Evolutionary conservation across 2,888 invertebrate genomes (phyloP).

Genomic region (Ecdyonurus torrentis): DNA sequence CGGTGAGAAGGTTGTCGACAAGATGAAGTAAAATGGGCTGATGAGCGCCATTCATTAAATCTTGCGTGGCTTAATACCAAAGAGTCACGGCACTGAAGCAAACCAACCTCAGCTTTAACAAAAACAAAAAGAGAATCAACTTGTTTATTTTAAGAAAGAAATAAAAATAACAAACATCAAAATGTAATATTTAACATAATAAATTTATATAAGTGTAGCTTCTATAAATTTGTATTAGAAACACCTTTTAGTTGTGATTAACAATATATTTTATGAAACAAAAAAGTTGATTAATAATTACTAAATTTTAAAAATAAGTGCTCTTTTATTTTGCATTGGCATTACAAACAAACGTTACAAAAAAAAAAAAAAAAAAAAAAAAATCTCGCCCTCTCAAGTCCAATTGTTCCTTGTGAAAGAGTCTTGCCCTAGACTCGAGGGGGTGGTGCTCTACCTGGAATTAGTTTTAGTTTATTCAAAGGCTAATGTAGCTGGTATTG

Average conservation of each 20-base stretch:
- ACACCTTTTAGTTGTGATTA: background rate
- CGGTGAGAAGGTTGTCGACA: background rate
- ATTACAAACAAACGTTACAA: too few species aligned
- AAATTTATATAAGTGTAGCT: background rate
- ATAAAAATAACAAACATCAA: background rate
- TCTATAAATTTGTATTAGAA: background rate
- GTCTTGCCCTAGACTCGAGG: background rate
- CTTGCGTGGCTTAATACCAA: background rate
- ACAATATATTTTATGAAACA: background rate
- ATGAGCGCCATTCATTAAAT: background rate
- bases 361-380: too few species aligned
- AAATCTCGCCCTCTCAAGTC: background rate
- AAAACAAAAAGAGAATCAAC: background rate
- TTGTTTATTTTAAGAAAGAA: background rate
- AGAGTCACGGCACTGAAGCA: background rate
- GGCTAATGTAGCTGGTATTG: background rate
- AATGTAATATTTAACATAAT: too few species aligned
- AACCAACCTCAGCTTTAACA: background rate
- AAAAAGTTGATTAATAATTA: background rate
- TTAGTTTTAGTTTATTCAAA: too few species aligned
- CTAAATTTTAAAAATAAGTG: background rate
- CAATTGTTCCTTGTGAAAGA: background rate
- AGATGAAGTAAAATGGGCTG: constrained; percentile 1
- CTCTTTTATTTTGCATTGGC: background rate
- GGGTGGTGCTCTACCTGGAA: background rate